phyloP scores from a whole-genome alignment of 2,113 vertebrate genomes.

The Channa maculata region DNA sequence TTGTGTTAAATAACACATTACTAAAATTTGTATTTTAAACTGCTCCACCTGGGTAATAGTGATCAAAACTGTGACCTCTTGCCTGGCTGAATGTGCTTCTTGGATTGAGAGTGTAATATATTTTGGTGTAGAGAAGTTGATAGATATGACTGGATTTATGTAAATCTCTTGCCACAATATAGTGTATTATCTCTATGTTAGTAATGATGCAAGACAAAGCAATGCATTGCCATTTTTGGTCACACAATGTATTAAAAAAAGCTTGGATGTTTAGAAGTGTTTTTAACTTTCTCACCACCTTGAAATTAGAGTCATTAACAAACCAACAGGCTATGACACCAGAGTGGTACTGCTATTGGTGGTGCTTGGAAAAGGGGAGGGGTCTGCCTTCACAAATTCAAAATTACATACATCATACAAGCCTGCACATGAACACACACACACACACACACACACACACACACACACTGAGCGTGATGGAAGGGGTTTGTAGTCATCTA shows the following conservation, averaged over 20 bases:
- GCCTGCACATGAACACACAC: neutral
- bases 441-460: neutral
- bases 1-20: no score
- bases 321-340: slow-evolving; percentile 42
- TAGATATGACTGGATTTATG: slow-evolving; percentile 22
- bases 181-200: slow-evolving; percentile 26
- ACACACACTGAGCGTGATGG: neutral
- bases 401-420: no score
- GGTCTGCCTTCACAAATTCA: no score
- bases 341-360: no score
- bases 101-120: neutral
- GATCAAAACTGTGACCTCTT: slow-evolving; percentile 12
- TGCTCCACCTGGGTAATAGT: slow-evolving; percentile 6
- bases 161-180: neutral
- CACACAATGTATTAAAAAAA: slow-evolving; percentile 34
- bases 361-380: no score
- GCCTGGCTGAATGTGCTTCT: slow-evolving; percentile 27
- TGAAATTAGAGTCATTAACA: slow-evolving; percentile 66
- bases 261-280: slow-evolving; percentile 60
- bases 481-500: slow-evolving; percentile 37
- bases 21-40: neutral
- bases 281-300: slow-evolving; percentile 42
- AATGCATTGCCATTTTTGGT: slow-evolving; percentile 54
- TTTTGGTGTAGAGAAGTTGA: slow-evolving; percentile 4
- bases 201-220: slow-evolving; percentile 66